Conservation (phyloP, 2,113 vertebrate genomes). For the Poeciliopsis prolifica region DNA sequence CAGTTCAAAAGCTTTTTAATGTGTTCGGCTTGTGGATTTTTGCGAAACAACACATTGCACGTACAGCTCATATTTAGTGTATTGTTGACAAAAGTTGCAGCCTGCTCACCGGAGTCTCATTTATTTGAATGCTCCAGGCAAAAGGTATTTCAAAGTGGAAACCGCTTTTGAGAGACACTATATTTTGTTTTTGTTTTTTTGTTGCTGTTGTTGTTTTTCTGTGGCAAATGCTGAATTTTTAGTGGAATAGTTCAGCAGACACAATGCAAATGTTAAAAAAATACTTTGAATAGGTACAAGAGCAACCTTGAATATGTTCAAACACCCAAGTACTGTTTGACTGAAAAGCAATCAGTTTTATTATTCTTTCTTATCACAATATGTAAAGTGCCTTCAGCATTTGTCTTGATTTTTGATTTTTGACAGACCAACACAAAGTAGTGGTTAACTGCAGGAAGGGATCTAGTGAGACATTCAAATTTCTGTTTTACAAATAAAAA, state of each 20-base stretch:
- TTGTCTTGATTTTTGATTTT: not conserved
- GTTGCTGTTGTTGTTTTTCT: not conserved
- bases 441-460: not conserved
- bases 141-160: slow-evolving; percentile 63
- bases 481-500: not conserved
- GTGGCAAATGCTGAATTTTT: slow-evolving; percentile 40
- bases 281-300: slow-evolving; percentile 8
- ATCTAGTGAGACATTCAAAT: not conserved
- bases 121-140: slow-evolving; percentile 67
- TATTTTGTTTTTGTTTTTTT: not conserved
- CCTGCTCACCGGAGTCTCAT: slow-evolving; percentile 64
- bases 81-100: slow-evolving; percentile 61
- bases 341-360: not conserved
- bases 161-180: slow-evolving; percentile 35
- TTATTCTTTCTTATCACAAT: not conserved
- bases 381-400: not conserved
- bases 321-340: not conserved
- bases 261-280: slow-evolving; percentile 15
- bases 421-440: not conserved
- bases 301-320: slow-evolving; percentile 39
- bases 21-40: slow-evolving; percentile 18
- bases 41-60: slow-evolving; percentile 48
- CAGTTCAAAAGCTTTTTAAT: slow-evolving; percentile 30
- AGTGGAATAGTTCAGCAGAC: slow-evolving; percentile 36
- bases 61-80: slow-evolving; percentile 60